Evolutionary conservation across 2,797 vertebrate genomes (phyloP), one percentile per base, ranked within the genome.

Genomic region (Hozukius guyotensis): DNA sequence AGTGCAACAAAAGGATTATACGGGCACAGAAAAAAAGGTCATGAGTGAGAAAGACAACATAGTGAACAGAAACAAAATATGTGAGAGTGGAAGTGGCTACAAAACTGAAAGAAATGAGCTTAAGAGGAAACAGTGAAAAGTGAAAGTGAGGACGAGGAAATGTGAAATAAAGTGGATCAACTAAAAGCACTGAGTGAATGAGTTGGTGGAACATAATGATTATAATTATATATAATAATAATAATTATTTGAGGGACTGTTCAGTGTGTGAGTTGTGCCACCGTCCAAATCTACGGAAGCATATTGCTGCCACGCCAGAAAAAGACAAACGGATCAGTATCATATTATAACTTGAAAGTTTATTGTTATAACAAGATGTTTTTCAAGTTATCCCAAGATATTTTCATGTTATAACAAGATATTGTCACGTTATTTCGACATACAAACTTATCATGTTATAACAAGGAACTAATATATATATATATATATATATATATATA

Each of bases 1-100:
- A 67, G 29, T 61, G 70, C 46, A 63, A 80, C 25, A n/a, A 46
- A 64, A 66, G 60, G 64, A 72, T 76, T 66, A 69, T 22, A 56
- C 72, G 36, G 64, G 61, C 27, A 82, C 46, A 75, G 53, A 60
- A 71, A 66, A 77, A 27, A 24, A 69, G 57, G 72, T 31, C 9
- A 36, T 81, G 85, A 80, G 78, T 31, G 66, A 92, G 69, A 75
- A 64, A 72, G 55, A 66, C 16, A 84, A 56, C 46, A 20, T 49
- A 78, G 8, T 49, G 22, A 73, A 36, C 84, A 69, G 31, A 1
- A 67, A 78, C 12, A 38, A 25, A 57, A 42, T 25, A 42, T 32
- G 24, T 66, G 60, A 62, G 20, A 67, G 72, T 27, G 20, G 42
- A 80, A 34, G 84, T 60, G 56, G 34, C 75, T 68, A 63, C 22